These are phyloP conservation scores for Danio aesculapii DNA, from an alignment of 2,797 vertebrate species.

Conservation along the genomic window DNA sequence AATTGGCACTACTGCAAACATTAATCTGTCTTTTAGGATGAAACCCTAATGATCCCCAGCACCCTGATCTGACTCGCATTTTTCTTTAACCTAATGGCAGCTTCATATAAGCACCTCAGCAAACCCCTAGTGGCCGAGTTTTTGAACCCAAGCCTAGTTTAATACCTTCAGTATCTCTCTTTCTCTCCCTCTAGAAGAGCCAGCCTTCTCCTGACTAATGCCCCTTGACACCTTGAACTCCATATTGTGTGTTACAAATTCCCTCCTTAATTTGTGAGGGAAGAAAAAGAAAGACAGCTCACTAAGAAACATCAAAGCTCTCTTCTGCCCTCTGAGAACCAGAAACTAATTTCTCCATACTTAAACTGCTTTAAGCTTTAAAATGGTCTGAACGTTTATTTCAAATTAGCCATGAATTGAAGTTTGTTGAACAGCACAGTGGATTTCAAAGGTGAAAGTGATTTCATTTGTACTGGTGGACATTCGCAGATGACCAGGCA, in stretches of 20 bases:
- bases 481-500: constrained; percentile 27
- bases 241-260: constrained; percentile 47
- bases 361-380: constrained; percentile 56
- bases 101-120: constrained; percentile 8
- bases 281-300: constrained; percentile 32
- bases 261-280: constrained; percentile 57
- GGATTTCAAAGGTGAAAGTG: constrained; percentile 49
- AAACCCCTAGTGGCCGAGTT: constrained; percentile 6
- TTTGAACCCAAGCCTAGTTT: constrained; percentile 18
- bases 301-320: constrained; percentile 56
- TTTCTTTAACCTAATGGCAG: constrained; percentile 9
- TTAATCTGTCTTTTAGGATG: not conserved
- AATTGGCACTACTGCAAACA: not conserved
- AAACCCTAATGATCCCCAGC: not conserved
- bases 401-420: constrained; percentile 58
- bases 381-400: constrained; percentile 50
- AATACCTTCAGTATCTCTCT: constrained; percentile 28
- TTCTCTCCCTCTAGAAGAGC: not conserved
- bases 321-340: constrained; percentile 61
- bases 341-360: constrained; percentile 65
- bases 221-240: constrained; percentile 52
- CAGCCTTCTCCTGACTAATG: constrained; percentile 45
- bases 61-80: not conserved
- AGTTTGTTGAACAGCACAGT: constrained; percentile 43
- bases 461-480: constrained; percentile 20